Evolutionary conservation across 2,113 vertebrate species (phyloP), one percentile per base, ranked within the genome.

Genomic region (Pardalotus punctatus): DNA sequence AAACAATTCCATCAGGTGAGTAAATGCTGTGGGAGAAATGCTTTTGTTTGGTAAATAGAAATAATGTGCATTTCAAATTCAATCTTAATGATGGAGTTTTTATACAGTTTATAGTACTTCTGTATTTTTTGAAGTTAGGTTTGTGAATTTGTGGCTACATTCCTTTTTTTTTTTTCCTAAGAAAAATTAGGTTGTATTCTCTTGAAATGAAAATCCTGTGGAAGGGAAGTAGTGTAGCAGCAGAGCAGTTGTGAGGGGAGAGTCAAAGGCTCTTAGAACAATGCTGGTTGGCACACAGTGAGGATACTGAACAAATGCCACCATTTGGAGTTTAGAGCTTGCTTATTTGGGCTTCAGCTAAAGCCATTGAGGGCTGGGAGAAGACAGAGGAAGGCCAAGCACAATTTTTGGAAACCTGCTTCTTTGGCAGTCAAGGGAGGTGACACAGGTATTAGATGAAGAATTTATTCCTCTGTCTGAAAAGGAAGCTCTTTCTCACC

Each of bases 1-100:
- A 98, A 82, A 51, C 90, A 62, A 69, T 82, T 69, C 78, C 88
- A 42, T 60, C 91, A 88, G 70, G 98, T 98, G 80, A 98, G 98
- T 97, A 45, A 89, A 20, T 90, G 17, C 53, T 87, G 4, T 31
- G 38, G 23, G 56, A 15, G 24, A 53, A 45, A 40, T 76, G 48
- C 20, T 73, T 58, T 64, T 71, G 20, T 67, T 9, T 62, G 11
- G 58, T 69, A 48, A n/a, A n/a, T n/a, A n/a, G n/a, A n/a, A n/a
- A n/a, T n/a, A n/a, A n/a, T n/a, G n/a, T n/a, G n/a, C n/a, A n/a
- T n/a, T n/a, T n/a, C n/a, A n/a, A n/a, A n/a, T n/a, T n/a, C n/a
- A n/a, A n/a, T n/a, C n/a, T n/a, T n/a, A n/a, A n/a, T n/a, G n/a
- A n/a, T n/a, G n/a, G n/a, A n/a, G n/a, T 27, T 90, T 95, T 60